These are phyloP conservation scores for Bombus pascuorum DNA, from an alignment of 1,140 invertebrate genomes.

Conservation along the genomic window DNA sequence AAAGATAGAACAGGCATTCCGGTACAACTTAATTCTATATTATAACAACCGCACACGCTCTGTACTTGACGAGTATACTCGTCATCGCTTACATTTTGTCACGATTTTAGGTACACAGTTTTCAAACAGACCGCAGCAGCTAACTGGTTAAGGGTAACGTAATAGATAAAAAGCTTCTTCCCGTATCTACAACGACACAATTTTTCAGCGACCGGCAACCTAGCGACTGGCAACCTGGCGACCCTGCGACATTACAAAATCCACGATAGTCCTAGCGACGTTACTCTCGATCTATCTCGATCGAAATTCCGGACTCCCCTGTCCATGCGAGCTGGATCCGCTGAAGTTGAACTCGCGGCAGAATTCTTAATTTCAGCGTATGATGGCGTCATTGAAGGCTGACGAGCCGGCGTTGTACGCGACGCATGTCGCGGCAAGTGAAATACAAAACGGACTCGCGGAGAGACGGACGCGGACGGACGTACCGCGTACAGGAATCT, in stretches of 20 bases:
- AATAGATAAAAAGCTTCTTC: too few relatives aligned
- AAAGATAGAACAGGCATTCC: too few relatives aligned
- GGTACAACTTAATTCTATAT: too few relatives aligned
- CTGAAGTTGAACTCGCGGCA: neutral
- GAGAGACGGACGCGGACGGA: constrained; percentile 44
- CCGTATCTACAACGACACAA: too few relatives aligned
- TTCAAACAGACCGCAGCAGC: too few relatives aligned
- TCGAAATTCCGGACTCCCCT: neutral
- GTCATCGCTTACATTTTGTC: too few relatives aligned
- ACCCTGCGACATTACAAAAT: neutral
- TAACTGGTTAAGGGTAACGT: too few relatives aligned
- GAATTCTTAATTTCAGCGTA: constrained; percentile 25
- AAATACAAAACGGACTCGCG: constrained; percentile 65
- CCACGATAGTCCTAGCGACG: neutral
- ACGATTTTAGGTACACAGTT: too few relatives aligned
- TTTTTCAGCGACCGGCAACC: too few relatives aligned
- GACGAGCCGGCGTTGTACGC: constrained; percentile 5
- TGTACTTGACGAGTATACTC: too few relatives aligned
- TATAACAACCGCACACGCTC: too few relatives aligned
- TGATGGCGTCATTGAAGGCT: constrained; percentile 45
- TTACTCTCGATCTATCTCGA: neutral
- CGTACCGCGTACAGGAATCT: constrained; percentile 66
- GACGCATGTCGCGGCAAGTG: constrained; percentile 53
- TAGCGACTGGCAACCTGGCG: neutral
- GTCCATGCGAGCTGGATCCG: neutral